Base-by-base conservation (phyloP, 2,113 vertebrate genomes). In the Reinhardtius hippoglossoides region DNA sequence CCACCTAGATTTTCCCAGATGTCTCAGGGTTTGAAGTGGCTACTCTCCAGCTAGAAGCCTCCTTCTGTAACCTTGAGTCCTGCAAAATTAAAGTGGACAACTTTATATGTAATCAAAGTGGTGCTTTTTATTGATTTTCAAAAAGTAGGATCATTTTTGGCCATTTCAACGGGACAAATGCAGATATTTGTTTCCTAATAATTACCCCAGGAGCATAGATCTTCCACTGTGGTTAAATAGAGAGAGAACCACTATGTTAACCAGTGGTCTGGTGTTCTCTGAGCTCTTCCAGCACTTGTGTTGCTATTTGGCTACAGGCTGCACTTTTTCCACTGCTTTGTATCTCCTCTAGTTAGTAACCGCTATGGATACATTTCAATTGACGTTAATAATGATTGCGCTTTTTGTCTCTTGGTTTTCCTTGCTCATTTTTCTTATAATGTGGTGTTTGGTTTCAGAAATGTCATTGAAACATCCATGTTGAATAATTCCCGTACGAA, bases 11-110 rank as follows among this genome's bases (percentile, higher is more conserved):
- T 81, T 71, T 67, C 83, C 80, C 83, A 82, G 79, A 81, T 90
- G 90, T 71, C 72, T 37, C 44, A 37, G 60, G 79, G 77, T 86
- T 91, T 84, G 54, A 83, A 72, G 66, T 87, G 88, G 90, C 77
- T 81, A 57, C 59, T 24, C 65, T 87, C 87, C 86, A 81, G 62
- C 71, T 50, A 69, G 65, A 71, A 24, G 57, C 68, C 82, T 81
- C 78, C 81, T 83, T 77, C 74, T 67, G 74, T 87, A 84, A 87
- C 86, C 75, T 69, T 7, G 5, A 42, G 20, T 74, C 48, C 54
- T 66, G 55, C 42, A 15, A 63, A 82, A 80, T 82, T 52, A 35
- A 80, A 74, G 60, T 48, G 63, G 58, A 71, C 67, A 61, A 16
- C 37, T 65, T 68, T 55, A 55, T 59, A 35, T 27, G 10, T 10